Evolutionary conservation across 2,113 vertebrate species (phyloP).

Genomic region (Myotis brandtii): DNA sequence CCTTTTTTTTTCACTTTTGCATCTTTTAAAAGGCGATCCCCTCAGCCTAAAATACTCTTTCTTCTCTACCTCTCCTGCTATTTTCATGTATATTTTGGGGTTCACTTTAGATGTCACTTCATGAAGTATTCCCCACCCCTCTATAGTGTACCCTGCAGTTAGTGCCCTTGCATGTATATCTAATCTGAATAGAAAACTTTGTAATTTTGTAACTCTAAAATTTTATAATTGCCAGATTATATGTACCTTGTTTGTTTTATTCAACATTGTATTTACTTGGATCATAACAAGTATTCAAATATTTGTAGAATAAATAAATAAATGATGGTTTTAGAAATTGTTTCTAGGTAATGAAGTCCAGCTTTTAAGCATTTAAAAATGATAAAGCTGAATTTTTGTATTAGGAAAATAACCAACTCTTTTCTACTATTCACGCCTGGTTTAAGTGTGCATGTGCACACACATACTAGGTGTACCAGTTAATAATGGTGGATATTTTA

Average conservation of each 20-base stretch:
- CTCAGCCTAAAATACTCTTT: not conserved
- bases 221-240: not conserved
- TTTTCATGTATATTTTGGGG: not conserved
- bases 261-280: conserved; percentile 15
- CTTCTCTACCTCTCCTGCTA: not conserved
- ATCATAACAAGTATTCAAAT: not conserved
- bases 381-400: not conserved
- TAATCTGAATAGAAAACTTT: conserved; percentile 19
- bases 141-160: not conserved
- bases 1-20: not conserved
- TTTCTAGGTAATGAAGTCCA: conserved; percentile 14
- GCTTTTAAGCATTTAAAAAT: conserved; percentile 37
- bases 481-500: no score
- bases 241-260: not conserved
- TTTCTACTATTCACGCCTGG: not conserved
- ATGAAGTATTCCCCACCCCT: not conserved
- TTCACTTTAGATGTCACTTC: not conserved
- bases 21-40: not conserved
- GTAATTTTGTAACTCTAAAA: not conserved
- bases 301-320: conserved; percentile 18
- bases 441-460: not conserved
- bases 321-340: conserved; percentile 33
- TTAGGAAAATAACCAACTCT: not conserved
- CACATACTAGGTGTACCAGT: not conserved
- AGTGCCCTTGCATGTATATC: not conserved